Percentiles rank a stretch among this genome's conserved stretches.
phyloP scores from a whole-genome alignment of 2,797 vertebrate species.

The Pteropus rufus region DNA sequence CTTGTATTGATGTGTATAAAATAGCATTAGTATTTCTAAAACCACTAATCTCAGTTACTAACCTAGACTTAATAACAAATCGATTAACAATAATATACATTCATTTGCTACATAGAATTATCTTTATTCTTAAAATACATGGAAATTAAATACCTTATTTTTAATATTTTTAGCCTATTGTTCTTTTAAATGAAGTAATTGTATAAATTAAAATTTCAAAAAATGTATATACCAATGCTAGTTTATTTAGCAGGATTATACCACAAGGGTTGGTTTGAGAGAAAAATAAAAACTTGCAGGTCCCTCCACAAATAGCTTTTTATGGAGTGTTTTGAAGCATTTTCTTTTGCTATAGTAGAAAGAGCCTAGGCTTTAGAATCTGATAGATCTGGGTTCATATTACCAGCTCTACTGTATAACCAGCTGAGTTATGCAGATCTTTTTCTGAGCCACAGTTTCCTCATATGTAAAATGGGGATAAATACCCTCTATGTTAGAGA shows the following conservation, averaged over 20 bases:
- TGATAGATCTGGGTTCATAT: neutral
- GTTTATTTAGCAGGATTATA: neutral
- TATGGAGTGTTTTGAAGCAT: neutral
- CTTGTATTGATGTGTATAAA: neutral
- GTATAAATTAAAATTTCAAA: neutral
- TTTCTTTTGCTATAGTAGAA: neutral
- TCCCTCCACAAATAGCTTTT: neutral
- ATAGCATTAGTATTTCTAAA: conserved; percentile 17
- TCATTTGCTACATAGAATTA: conserved; percentile 16
- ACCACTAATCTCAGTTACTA: neutral
- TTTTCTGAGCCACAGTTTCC: neutral
- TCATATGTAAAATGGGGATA: neutral
- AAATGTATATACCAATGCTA: neutral
- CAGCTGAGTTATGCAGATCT: neutral
- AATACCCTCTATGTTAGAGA: neutral
- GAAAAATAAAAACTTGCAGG: neutral
- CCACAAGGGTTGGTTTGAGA: neutral
- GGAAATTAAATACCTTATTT: conserved; percentile 27
- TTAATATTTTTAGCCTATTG: conserved; percentile 24
- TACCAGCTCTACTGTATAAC: neutral
- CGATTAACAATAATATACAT: neutral
- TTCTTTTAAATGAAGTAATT: conserved; percentile 31
- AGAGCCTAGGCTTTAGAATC: neutral
- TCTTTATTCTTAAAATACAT: conserved; percentile 5
- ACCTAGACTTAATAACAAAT: conserved; percentile 35